Conservation (phyloP, 2,797 vertebrate genomes). For the Oophaga sylvatica region DNA sequence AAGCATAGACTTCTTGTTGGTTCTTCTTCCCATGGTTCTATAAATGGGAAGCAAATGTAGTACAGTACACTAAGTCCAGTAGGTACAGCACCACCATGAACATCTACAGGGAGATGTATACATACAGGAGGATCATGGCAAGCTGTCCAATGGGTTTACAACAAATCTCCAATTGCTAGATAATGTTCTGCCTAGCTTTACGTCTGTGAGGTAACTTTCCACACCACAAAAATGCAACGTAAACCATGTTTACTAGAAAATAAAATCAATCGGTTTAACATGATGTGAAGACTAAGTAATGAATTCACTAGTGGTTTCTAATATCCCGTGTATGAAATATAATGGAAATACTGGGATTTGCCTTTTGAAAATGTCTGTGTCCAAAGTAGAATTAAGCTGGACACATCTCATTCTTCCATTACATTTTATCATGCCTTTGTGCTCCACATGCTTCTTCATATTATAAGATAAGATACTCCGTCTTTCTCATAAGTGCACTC, state of each 20-base stretch:
- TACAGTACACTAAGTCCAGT: background rate
- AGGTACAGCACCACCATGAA: background rate
- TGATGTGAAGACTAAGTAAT: background rate
- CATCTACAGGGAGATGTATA: background rate
- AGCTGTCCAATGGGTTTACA: background rate
- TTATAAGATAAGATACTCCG: constrained; percentile 51
- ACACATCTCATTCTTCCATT: constrained; percentile 24
- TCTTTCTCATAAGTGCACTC: constrained; percentile 47
- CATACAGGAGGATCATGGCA: no score
- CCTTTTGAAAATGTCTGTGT: background rate
- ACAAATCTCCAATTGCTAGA: background rate
- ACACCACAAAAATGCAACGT: background rate
- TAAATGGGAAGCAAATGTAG: background rate
- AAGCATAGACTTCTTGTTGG: background rate
- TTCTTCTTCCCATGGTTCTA: background rate
- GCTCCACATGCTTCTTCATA: constrained; percentile 35
- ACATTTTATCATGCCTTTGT: constrained; percentile 44
- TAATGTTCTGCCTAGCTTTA: background rate
- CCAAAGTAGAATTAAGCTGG: constrained; percentile 9
- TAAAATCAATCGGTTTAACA: background rate
- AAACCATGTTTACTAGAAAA: background rate
- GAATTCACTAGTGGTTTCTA: background rate
- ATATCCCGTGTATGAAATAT: background rate
- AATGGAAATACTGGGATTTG: background rate
- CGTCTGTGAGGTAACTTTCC: background rate